phyloP scores from a whole-genome alignment of 2,797 vertebrate species.

The Microhierax caerulescens region DNA sequence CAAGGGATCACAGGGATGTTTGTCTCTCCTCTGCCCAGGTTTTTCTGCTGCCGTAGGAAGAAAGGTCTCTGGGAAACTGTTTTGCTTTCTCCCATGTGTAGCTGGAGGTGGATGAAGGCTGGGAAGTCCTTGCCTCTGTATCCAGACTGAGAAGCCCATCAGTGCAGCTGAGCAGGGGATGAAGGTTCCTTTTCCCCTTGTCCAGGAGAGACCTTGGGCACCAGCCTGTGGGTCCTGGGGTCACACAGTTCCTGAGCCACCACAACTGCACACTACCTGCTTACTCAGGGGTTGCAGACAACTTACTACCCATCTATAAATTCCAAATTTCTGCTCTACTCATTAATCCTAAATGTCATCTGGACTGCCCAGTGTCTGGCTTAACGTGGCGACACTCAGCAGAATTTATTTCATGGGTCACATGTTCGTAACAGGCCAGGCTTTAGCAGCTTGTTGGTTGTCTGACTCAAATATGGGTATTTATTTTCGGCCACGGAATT shows the following conservation, averaged over 20 bases:
- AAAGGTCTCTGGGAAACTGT: background rate
- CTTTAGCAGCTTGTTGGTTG: background rate
- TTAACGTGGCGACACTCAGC: background rate
- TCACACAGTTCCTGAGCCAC: background rate
- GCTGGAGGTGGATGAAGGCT: background rate
- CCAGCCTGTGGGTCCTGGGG: background rate
- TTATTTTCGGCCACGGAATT: background rate
- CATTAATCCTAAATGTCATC: background rate
- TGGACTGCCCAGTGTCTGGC: background rate
- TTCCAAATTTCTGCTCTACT: background rate
- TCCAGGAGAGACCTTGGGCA: background rate
- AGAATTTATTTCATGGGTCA: background rate
- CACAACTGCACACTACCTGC: background rate
- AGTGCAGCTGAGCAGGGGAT: background rate
- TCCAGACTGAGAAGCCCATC: background rate
- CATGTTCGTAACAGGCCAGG: background rate
- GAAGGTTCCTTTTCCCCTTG: background rate
- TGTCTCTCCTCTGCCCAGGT: background rate
- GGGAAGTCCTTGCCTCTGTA: background rate
- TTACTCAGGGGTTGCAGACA: background rate
- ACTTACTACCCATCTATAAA: background rate
- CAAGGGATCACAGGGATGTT: accelerated
- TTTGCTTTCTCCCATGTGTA: background rate
- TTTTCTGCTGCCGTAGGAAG: background rate
- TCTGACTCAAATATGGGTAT: background rate